Conservation (phyloP, 2,888 invertebrate species). For the Poecilobothrus nobilitatus region DNA sequence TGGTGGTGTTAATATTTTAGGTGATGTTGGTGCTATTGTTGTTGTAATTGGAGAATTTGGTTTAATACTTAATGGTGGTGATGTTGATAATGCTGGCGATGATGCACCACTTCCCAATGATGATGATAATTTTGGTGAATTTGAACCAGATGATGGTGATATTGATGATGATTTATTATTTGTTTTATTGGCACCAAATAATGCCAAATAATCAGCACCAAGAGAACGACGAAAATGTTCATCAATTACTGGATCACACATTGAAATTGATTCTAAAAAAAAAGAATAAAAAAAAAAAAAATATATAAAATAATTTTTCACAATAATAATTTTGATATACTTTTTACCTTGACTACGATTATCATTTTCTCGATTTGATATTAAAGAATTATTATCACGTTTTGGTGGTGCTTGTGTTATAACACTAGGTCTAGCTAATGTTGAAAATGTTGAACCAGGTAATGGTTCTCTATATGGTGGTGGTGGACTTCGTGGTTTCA, state of each 20-base stretch:
- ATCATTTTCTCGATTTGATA: conserved; percentile 35
- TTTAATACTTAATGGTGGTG: conserved; percentile 21
- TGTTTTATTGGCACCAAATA: conserved; percentile 54
- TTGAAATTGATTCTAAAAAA: conserved; percentile 57
- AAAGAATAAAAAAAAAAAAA: conserved; percentile 7
- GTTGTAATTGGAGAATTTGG: conserved; percentile 27
- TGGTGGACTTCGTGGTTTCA: conserved; percentile 36
- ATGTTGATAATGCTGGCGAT: conserved; percentile 29
- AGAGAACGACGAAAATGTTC: conserved; percentile 91
- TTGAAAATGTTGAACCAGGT: conserved; percentile 36
- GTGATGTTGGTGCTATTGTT: conserved; percentile 27
- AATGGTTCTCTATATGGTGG: conserved; percentile 42
- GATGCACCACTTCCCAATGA: conserved; percentile 15
- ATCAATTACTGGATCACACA: conserved; percentile 87
- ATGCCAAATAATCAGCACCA: conserved; percentile 88
- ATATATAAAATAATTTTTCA: background rate
- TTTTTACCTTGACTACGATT: conserved; percentile 34
- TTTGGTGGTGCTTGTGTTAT: conserved; percentile 52
- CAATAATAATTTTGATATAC: background rate
- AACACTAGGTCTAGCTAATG: conserved; percentile 50
- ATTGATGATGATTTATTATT: conserved; percentile 15
- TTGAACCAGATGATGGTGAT: conserved; percentile 12
- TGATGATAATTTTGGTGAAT: conserved; percentile 17
- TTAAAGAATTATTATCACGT: conserved; percentile 30
- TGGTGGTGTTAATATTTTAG: conserved; percentile 29